Conservation (phyloP, 1,140 invertebrate species). For the Zaprionus tsacasi region DNA sequence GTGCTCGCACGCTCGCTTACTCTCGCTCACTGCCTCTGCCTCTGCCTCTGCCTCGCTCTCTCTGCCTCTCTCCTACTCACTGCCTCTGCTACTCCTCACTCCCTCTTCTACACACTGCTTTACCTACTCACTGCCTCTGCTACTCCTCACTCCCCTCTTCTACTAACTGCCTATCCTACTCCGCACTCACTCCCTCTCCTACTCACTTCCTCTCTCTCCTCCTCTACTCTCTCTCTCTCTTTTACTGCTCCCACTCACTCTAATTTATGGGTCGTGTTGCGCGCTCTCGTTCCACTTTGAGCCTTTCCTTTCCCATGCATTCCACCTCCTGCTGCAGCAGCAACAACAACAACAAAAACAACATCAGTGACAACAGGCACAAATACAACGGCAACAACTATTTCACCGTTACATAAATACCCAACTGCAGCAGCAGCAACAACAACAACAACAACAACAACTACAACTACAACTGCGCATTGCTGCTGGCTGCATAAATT, state of each 20-base stretch:
- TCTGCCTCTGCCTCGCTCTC: constrained; percentile 32
- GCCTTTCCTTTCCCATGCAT: constrained; percentile 60
- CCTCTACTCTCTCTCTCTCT: not conserved
- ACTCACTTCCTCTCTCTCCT: not conserved
- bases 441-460: constrained; percentile 26
- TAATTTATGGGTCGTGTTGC: constrained; percentile 74
- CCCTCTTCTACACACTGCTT: no score
- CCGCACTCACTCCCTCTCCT: not conserved
- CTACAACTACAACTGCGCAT: constrained; percentile 27
- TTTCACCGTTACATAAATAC: constrained; percentile 75
- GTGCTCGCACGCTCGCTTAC: not conserved
- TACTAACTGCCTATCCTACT: not conserved
- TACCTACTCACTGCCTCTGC: not conserved
- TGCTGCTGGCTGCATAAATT: constrained; percentile 70
- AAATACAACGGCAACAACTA: constrained; percentile 50
- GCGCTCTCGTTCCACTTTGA: constrained; percentile 63
- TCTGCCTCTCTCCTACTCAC: not conserved
- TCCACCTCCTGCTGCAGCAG: constrained; percentile 50
- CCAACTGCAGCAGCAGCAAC: constrained; percentile 32
- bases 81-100: no score
- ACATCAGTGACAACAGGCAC: constrained; percentile 22
- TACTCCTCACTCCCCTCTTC: not conserved
- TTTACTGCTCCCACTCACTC: constrained; percentile 45
- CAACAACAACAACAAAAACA: constrained; percentile 32
- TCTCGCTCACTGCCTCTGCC: not conserved